Evolutionary conservation across 2,888 invertebrate genomes (phyloP).

Genomic region (Drosophila tripunctata): DNA sequence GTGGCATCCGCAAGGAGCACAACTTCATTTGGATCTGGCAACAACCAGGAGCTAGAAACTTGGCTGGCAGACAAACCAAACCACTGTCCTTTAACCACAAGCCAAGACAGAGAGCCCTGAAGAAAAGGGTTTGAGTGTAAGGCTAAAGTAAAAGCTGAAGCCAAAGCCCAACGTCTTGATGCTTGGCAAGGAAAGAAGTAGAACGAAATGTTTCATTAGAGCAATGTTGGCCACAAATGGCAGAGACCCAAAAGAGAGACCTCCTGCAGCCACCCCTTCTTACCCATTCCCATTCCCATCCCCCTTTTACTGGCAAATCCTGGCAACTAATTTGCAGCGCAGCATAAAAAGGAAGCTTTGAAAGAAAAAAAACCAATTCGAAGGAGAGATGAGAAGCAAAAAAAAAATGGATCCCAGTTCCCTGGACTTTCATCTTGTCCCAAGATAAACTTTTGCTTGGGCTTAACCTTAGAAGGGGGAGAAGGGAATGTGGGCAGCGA

Average conservation of each 20-base stretch:
- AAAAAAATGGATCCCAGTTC: conserved; percentile 30
- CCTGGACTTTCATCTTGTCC: conserved; percentile 59
- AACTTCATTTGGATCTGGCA: conserved; percentile 56
- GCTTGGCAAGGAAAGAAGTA: conserved; percentile 4
- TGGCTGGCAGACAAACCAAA: conserved; percentile 15
- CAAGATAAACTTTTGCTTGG: conserved; percentile 57
- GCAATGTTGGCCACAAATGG: conserved; percentile 67
- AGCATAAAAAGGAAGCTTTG: conserved; percentile 61
- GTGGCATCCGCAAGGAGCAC: conserved; percentile 38
- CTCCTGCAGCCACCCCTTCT: background rate
- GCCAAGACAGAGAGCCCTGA: conserved; percentile 26
- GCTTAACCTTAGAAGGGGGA: background rate
- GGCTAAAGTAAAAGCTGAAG: conserved; percentile 26
- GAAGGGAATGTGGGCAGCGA: background rate
- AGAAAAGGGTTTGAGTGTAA: background rate
- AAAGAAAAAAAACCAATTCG: conserved; percentile 25
- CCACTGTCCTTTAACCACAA: conserved; percentile 72
- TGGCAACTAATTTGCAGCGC: conserved; percentile 71
- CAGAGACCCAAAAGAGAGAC: conserved; percentile 29
- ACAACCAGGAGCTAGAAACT: conserved; percentile 1
- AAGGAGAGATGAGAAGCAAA: background rate
- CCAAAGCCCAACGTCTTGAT: conserved; percentile 55
- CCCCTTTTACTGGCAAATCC: conserved; percentile 12
- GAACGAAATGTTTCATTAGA: conserved; percentile 77
- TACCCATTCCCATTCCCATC: background rate